Evolutionary conservation across 1,140 invertebrate species (phyloP).

Genomic region (Eubasilissa regina): DNA sequence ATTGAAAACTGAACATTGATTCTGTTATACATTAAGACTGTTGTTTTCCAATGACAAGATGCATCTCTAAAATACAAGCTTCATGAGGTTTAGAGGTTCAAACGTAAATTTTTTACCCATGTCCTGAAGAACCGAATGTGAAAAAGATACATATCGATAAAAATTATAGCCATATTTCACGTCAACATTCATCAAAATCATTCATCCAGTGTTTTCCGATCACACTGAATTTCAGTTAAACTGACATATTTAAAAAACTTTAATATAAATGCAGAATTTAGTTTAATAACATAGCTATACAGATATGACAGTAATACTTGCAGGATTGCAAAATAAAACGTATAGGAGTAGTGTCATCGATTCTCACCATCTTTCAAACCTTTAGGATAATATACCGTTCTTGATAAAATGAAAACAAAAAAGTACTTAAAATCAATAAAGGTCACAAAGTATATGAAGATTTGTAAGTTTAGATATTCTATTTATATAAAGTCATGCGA

Average conservation of each 20-base stretch:
- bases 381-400: no score
- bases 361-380: no score
- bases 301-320: not conserved
- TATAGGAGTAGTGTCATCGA: not conserved
- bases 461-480: no score
- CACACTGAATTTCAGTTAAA: not conserved
- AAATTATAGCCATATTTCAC: constrained; percentile 19
- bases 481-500: no score
- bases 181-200: not conserved
- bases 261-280: constrained; percentile 30
- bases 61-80: no score
- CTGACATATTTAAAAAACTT: not conserved
- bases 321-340: not conserved
- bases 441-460: no score
- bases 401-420: no score
- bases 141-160: not conserved
- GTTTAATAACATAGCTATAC: not conserved
- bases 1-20: no score
- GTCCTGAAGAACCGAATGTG: not conserved
- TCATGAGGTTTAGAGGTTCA: no score
- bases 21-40: no score
- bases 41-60: not conserved
- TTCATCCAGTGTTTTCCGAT: not conserved
- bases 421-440: no score
- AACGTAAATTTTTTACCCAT: no score